phyloP scores from a whole-genome alignment of 2,797 vertebrate genomes.

The Nothura maculosa region DNA sequence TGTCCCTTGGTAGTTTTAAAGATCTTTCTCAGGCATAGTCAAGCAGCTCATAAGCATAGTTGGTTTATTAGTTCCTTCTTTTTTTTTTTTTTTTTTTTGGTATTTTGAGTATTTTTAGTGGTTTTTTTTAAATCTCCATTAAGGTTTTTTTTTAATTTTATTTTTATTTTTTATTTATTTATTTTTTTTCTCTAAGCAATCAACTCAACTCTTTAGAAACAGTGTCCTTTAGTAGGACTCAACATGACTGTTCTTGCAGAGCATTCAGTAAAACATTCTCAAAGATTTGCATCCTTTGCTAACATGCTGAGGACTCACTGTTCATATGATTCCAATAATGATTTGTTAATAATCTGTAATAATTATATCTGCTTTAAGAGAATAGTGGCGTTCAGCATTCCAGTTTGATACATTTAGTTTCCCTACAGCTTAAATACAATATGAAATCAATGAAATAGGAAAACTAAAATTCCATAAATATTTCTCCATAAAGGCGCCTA shows the following conservation, averaged over 20 bases:
- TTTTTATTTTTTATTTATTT: no score
- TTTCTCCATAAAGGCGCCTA: not conserved
- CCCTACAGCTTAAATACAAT: not conserved
- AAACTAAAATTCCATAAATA: not conserved
- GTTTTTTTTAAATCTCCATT: no score
- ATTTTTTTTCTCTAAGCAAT: not conserved
- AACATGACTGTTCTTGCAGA: not conserved
- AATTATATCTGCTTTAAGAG: not conserved
- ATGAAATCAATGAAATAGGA: not conserved
- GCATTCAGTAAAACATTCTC: not conserved
- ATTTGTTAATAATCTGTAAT: not conserved
- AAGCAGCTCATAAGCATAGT: not conserved
- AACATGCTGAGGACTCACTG: accelerated
- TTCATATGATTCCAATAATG: not conserved
- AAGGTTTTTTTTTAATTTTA: no score
- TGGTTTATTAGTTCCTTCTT: not conserved
- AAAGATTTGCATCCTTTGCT: not conserved
- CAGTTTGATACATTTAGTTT: not conserved
- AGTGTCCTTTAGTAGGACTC: not conserved
- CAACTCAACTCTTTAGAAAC: not conserved
- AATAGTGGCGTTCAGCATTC: not conserved
- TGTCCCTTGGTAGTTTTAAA: not conserved
- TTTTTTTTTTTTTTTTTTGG: no score
- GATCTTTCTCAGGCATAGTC: not conserved
- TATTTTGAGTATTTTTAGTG: no score